These are phyloP conservation scores for Drosophila obscura DNA, from an alignment of 1,140 invertebrate genomes.

Conservation along the genomic window DNA sequence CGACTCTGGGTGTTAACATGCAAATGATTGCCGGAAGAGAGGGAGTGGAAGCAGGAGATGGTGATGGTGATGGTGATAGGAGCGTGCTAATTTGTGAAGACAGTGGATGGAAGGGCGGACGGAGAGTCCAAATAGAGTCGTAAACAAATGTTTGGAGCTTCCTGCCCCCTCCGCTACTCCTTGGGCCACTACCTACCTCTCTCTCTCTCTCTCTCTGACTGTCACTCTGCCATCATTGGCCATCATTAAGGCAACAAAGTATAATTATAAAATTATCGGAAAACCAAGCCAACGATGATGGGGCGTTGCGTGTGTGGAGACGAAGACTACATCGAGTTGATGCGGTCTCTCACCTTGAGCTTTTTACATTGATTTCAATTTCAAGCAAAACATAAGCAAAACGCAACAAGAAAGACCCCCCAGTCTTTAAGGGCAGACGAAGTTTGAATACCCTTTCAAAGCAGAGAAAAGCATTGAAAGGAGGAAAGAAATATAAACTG, in stretches of 20 bases:
- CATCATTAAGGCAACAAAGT: conserved; percentile 55
- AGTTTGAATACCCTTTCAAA: no score
- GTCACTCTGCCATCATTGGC: conserved; percentile 39
- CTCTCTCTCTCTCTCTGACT: conserved; percentile 13
- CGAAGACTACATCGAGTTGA: conserved; percentile 39
- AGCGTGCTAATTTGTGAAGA: conserved; percentile 68
- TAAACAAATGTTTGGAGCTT: conserved; percentile 60
- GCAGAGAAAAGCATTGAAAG: no score
- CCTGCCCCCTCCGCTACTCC: neutral
- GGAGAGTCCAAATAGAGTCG: conserved; percentile 61
- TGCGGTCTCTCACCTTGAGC: conserved; percentile 78
- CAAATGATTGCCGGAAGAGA: neutral
- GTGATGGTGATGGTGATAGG: conserved; percentile 58
- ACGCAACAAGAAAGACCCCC: conserved; percentile 4
- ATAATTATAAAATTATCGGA: conserved; percentile 74
- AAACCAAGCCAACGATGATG: conserved; percentile 43
- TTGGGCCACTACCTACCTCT: neutral
- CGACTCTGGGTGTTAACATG: neutral
- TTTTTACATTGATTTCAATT: conserved; percentile 62
- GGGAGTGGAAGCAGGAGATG: conserved; percentile 14
- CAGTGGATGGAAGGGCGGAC: neutral
- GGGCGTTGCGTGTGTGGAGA: conserved; percentile 50
- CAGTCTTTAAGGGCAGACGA: neutral
- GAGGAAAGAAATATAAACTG: no score
- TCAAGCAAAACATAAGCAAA: conserved; percentile 13